These are phyloP conservation scores for Galaxias olidus DNA, from an alignment of 2,797 vertebrate genomes.

Conservation along the genomic window DNA sequence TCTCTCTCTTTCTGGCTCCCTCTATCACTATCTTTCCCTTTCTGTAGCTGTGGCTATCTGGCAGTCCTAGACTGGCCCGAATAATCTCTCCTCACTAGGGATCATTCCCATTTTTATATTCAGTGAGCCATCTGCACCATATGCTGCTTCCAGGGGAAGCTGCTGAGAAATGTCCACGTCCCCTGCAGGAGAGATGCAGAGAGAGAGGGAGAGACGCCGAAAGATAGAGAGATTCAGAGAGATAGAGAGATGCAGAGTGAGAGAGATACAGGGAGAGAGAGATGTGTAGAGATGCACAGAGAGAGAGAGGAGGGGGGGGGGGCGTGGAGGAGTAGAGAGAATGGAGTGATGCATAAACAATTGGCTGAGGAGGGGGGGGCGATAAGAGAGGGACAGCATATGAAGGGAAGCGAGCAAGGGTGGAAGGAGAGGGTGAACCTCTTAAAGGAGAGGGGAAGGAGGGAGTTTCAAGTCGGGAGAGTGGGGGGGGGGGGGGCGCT, in stretches of 20 bases:
- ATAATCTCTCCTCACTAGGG: constrained; percentile 46
- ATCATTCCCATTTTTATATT: constrained; percentile 45
- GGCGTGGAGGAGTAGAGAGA: constrained; percentile 1
- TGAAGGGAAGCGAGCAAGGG: constrained; percentile 2
- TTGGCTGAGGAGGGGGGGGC: background rate
- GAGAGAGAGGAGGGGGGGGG: constrained; percentile 1
- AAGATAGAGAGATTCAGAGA: constrained; percentile 7
- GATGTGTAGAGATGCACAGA: constrained; percentile 4
- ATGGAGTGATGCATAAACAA: constrained; percentile 1
- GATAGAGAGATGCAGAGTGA: constrained; percentile 3
- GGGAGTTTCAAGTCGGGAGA: constrained; percentile 4
- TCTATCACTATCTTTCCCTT: too few relatives aligned
- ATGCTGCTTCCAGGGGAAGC: constrained; percentile 45
- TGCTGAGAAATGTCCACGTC: constrained; percentile 32
- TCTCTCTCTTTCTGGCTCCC: too few relatives aligned
- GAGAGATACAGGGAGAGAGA: constrained; percentile 1
- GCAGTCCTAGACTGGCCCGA: constrained; percentile 39
- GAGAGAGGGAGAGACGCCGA: constrained; percentile 2
- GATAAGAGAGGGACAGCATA: background rate
- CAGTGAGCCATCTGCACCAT: constrained; percentile 46
- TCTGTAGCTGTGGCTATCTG: constrained; percentile 9
- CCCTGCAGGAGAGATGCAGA: constrained; percentile 16
- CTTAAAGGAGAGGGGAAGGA: constrained; percentile 14
- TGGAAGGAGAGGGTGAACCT: constrained; percentile 5
- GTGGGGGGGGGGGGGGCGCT: background rate